Evolutionary conservation across 2,888 invertebrate species (phyloP).

Genomic region (Aleiodes alternator): DNA sequence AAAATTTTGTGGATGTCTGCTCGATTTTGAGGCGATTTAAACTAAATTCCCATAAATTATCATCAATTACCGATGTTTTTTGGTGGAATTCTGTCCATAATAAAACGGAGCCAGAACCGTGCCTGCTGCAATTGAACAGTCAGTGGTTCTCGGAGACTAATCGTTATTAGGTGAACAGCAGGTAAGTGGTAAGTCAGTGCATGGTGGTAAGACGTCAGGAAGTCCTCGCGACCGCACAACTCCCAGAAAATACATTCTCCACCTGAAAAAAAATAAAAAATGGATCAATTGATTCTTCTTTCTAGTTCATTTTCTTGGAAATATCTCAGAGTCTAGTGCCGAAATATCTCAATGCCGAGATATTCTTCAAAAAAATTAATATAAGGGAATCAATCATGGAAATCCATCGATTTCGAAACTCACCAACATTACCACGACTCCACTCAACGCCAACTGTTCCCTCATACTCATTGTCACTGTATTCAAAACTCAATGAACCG

Average conservation of each 20-base stretch:
- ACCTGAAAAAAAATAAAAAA: slow-evolving; percentile 64
- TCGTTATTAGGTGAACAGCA: slow-evolving; percentile 81
- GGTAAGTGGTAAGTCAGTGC: slow-evolving; percentile 78
- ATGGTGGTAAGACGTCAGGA: slow-evolving; percentile 83
- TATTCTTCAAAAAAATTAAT: too few species aligned
- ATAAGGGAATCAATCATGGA: too few species aligned
- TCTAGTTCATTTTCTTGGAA: too few species aligned
- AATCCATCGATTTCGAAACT: slow-evolving; percentile 45
- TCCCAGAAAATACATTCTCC: slow-evolving; percentile 82
- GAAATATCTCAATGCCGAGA: too few species aligned
- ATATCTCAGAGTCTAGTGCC: too few species aligned
- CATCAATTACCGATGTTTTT: slow-evolving; percentile 77
- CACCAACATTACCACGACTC: slow-evolving; percentile 71
- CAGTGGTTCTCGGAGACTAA: slow-evolving; percentile 82
- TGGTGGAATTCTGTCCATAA: slow-evolving; percentile 81
- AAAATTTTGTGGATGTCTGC: too few species aligned
- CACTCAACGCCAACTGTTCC: slow-evolving; percentile 73
- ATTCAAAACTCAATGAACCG: slow-evolving; percentile 79
- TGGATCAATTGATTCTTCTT: not conserved
- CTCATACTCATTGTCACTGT: slow-evolving; percentile 73
- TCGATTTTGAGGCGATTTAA: too few species aligned
- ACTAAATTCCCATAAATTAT: too few species aligned
- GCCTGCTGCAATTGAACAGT: slow-evolving; percentile 82
- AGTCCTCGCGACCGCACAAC: slow-evolving; percentile 86
- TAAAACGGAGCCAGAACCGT: slow-evolving; percentile 85